phyloP scores from a whole-genome alignment of 2,888 invertebrate genomes.

The Cremastobaeus sp. region DNA sequence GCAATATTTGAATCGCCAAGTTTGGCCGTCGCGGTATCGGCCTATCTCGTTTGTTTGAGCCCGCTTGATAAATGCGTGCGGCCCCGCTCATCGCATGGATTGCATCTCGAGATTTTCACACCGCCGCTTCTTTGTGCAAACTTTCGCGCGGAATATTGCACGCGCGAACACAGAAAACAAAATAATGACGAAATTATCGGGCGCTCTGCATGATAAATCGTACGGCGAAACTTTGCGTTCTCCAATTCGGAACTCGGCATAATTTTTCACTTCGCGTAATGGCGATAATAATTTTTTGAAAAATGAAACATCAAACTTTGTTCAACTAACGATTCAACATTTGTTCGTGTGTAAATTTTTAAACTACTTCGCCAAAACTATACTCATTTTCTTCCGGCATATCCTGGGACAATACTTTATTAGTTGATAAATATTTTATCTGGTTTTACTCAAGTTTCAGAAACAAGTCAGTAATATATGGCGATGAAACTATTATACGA shows the following conservation, averaged over 20 bases:
- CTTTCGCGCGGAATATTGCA: slow-evolving; percentile 46
- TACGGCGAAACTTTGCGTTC: slow-evolving; percentile 12
- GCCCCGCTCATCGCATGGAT: slow-evolving; percentile 66
- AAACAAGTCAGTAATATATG: no score
- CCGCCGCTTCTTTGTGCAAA: slow-evolving; percentile 38
- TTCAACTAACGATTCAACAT: no score
- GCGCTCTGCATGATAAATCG: slow-evolving; percentile 34
- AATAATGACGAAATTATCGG: slow-evolving; percentile 50
- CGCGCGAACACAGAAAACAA: not conserved
- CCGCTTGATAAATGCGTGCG: slow-evolving; percentile 67
- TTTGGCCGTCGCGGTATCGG: slow-evolving; percentile 36
- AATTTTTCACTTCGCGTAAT: slow-evolving; percentile 11
- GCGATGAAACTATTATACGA: no score
- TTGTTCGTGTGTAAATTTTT: no score
- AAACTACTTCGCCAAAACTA: no score
- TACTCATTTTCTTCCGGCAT: no score
- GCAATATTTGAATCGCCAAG: slow-evolving; percentile 40
- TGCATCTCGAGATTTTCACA: slow-evolving; percentile 58
- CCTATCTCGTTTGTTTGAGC: slow-evolving; percentile 39
- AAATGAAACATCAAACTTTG: not conserved
- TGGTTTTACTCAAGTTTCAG: no score
- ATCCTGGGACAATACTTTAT: no score
- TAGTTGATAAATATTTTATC: no score
- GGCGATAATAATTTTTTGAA: slow-evolving; percentile 4
- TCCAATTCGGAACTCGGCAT: slow-evolving; percentile 14